Evolutionary conservation across 2,888 invertebrate species (phyloP).

Genomic region (Cantharis rustica): DNA sequence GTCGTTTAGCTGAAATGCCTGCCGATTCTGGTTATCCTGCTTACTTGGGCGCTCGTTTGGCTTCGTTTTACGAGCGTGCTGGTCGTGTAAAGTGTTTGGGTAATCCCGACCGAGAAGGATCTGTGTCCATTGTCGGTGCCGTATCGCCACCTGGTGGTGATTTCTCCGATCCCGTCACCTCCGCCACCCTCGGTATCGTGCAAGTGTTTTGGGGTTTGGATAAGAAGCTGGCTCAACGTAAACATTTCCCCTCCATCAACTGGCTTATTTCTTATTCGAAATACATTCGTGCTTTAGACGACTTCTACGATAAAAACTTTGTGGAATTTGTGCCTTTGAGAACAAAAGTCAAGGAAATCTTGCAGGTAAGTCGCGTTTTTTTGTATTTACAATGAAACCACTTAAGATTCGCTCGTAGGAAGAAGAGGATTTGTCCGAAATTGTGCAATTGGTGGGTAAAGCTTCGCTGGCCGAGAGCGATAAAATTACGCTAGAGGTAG

Average conservation of each 20-base stretch:
- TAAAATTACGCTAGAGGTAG: slow-evolving; percentile 98
- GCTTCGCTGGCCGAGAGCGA: slow-evolving; percentile 98
- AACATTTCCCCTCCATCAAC: slow-evolving; percentile 99
- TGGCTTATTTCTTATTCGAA: slow-evolving; percentile 98
- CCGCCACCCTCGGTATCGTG: slow-evolving; percentile 94
- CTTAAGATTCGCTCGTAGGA: slow-evolving; percentile 67
- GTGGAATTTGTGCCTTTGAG: slow-evolving; percentile 95
- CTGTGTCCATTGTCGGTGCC: slow-evolving; percentile 99
- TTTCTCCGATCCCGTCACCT: slow-evolving; percentile 99
- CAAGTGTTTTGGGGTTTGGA: slow-evolving; percentile 99
- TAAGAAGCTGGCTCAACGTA: slow-evolving; percentile 98
- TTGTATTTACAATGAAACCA: slow-evolving; percentile 50
- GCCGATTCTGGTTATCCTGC: slow-evolving; percentile 99
- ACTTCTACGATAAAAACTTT: slow-evolving; percentile 99
- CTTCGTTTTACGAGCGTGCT: slow-evolving; percentile 99
- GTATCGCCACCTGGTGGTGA: slow-evolving; percentile 99
- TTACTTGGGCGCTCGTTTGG: slow-evolving; percentile 96
- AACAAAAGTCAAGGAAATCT: slow-evolving; percentile 81
- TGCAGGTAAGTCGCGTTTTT: slow-evolving; percentile 43
- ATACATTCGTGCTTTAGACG: slow-evolving; percentile 97
- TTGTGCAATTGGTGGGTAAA: slow-evolving; percentile 99
- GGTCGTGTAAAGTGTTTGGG: slow-evolving; percentile 97
- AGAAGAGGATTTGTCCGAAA: slow-evolving; percentile 99
- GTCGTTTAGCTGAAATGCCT: slow-evolving; percentile 99
- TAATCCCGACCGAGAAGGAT: slow-evolving; percentile 97